Base-by-base conservation (phyloP, 2,797 vertebrate species). In the Poecilia picta region DNA sequence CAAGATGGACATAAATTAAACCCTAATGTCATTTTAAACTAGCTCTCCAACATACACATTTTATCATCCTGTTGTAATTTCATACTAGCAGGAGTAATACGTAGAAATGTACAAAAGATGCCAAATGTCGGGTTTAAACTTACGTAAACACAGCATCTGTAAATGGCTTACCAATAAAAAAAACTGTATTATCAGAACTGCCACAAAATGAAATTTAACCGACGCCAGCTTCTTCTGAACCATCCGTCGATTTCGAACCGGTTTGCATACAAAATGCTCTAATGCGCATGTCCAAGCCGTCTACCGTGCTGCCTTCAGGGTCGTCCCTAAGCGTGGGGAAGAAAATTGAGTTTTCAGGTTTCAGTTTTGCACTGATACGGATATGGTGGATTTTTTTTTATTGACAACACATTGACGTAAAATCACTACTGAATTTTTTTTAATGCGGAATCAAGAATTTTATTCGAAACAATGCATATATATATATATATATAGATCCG, bases 121-220 rank as follows among this genome's bases (percentile, higher is more conserved):
- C 53, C 15, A 23, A 5, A 18, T 39, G n/a, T 16, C 3, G 16
- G 3, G 2, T 4, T 59, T 33, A 41, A 23, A 20, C 1, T 66
- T 20, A 12, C n/a, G 25, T 12, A 28, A 25, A 18, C 2, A 31
- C 0, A 31, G 0, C 15, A 41, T 39, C n/a, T 62, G 0, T 41
- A 70, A 73, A 76, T 43, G 23, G 8, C 81, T 91, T 88, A 90
- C 89, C 88, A 74, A 71, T 66, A 47, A 36, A 83, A 75, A 75
- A 5, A 31, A 36, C 6, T 0, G 25, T 72, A 31, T 68, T 51
- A 12, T 70, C 66, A 75, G 43, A 64, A 62, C 12, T 78, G 20
- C 8, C 76, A 76, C 49, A 36, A 49, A 79, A 57, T 64, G n/a
- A 47, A 75, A 77, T 11, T 15, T 0, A 70, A 79, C 12, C 55